Conservation (phyloP, 1,140 invertebrate species). For the Trialeurodes vaporariorum region DNA sequence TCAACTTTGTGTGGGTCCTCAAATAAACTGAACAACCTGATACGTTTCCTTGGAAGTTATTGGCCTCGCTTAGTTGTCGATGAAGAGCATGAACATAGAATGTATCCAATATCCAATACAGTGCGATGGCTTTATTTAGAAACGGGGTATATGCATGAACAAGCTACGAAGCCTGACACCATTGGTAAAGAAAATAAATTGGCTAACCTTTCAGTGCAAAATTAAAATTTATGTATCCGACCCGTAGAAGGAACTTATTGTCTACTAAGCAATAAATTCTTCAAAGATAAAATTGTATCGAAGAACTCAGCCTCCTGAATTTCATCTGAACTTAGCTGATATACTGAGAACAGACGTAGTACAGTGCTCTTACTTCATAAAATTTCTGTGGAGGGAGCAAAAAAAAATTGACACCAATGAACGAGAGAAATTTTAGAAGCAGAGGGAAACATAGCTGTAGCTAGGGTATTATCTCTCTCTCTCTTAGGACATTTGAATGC, state of each 20-base stretch:
- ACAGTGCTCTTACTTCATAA: not conserved
- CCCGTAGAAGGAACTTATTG: not conserved
- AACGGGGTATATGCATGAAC: slow-evolving; percentile 69
- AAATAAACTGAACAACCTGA: slow-evolving; percentile 25
- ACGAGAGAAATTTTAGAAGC: too few relatives aligned
- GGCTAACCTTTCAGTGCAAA: not conserved
- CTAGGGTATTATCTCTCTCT: too few relatives aligned
- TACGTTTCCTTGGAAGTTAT: slow-evolving; percentile 38
- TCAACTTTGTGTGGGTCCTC: slow-evolving; percentile 46
- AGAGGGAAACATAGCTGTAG: too few relatives aligned
- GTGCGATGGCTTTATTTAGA: slow-evolving; percentile 47
- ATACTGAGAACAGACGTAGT: not conserved
- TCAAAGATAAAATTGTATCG: not conserved
- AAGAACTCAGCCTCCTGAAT: too few relatives aligned
- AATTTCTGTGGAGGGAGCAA: too few relatives aligned
- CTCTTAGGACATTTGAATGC: too few relatives aligned
- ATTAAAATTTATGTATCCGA: not conserved
- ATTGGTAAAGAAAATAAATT: slow-evolving; percentile 43
- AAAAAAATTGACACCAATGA: too few relatives aligned
- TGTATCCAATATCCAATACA: slow-evolving; percentile 46
- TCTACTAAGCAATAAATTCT: not conserved
- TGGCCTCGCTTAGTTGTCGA: slow-evolving; percentile 45
- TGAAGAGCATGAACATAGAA: slow-evolving; percentile 38
- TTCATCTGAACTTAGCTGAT: not conserved
- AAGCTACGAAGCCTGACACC: slow-evolving; percentile 84